Evolutionary conservation across 2,888 invertebrate species (phyloP), one percentile per base, ranked within the genome.

Genomic region (Caenorhabditis sp.): DNA sequence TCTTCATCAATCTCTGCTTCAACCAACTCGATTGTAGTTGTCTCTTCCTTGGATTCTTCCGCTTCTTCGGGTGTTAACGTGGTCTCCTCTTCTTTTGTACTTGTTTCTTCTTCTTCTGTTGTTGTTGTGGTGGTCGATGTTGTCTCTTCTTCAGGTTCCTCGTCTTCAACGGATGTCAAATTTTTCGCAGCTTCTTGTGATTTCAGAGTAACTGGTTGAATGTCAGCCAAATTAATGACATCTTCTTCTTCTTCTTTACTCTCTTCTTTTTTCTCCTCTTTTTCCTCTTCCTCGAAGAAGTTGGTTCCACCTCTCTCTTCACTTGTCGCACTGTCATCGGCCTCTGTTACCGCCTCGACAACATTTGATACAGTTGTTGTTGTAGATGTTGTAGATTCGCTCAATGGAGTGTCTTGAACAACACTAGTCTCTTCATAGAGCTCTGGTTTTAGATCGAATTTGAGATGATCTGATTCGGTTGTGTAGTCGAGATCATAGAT

Each of bases 391-490:
- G 27, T n/a, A 1, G 4, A 3, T 14, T 43, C 59, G 12, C n/a
- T 19, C 59, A 43, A 37, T 54, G 66, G 51, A 21, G 49, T 57
- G 26, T 60, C 66, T 10, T 62, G 66, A 36, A 17, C 5, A 14
- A 43, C n/a, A n/a, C n/a, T 43, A 43, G 21, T 61, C 1, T 74
- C 62, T 19, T 67, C 76, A 55, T 69, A 78, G 31, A 76, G 50
- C 58, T 80, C 80, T 19, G 80, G 80, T 57, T 80, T 80, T 72
- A 80, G 53, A 62, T 80, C 80, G 50, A 77, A 77, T 23, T 69
- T 72, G 61, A 80, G 54, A 53, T 64, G 66, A 43, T 84, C 84
- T 12, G 84, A 84, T 43, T 81, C 78, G 31, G 83, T 66, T 8
- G 71, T 50, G 2, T 78, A 78, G n/a, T 65, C 62, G 27, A 66